These are phyloP conservation scores for Gymnocheta viridis DNA, from an alignment of 2,888 invertebrate genomes.

Conservation along the genomic window DNA sequence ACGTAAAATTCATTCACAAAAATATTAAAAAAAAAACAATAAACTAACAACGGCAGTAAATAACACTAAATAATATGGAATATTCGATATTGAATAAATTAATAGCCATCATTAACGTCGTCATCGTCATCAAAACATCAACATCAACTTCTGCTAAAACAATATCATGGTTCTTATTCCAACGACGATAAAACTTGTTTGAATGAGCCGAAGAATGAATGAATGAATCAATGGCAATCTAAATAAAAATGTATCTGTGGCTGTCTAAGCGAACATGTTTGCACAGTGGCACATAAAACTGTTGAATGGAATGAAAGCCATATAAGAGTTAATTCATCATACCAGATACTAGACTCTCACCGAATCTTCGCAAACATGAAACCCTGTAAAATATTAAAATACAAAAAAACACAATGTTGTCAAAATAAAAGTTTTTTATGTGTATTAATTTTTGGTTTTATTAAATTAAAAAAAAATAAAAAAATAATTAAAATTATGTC, in stretches of 20 bases:
- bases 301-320: neutral
- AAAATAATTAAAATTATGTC: no score
- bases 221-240: constrained; percentile 58
- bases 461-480: no score
- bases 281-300: constrained; percentile 6
- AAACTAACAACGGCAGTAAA: constrained; percentile 51
- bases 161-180: constrained; percentile 35
- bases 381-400: no score
- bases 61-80: constrained; percentile 61
- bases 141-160: constrained; percentile 18
- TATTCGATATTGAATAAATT: constrained; percentile 66
- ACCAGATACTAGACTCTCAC: no score
- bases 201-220: constrained; percentile 39
- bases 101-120: constrained; percentile 67
- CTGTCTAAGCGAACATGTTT: neutral
- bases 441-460: no score
- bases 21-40: constrained; percentile 28
- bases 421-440: no score
- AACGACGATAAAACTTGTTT: constrained; percentile 53
- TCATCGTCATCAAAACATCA: constrained; percentile 35
- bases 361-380: no score
- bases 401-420: no score
- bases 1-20: constrained; percentile 58
- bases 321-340: no score
- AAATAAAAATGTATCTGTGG: constrained; percentile 20